phyloP scores from a whole-genome alignment of 2,797 vertebrate genomes.

The Chaenodraco wilsoni region DNA sequence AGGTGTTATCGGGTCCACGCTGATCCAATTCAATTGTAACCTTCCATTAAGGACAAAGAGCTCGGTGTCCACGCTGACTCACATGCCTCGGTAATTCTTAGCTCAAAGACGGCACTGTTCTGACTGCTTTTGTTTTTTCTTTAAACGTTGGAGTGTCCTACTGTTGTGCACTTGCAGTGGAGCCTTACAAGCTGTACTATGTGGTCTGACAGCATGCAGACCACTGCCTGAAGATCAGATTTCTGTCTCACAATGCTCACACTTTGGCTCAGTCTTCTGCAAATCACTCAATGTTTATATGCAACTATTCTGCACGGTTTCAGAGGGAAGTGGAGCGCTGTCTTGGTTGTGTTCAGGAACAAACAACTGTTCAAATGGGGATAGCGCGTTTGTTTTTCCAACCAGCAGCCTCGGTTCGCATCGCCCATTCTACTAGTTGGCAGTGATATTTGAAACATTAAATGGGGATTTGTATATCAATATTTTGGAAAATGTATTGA shows the following conservation, averaged over 20 bases:
- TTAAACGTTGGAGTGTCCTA: slow-evolving; percentile 62
- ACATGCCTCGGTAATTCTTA: slow-evolving; percentile 70
- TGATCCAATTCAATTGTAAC: slow-evolving; percentile 5
- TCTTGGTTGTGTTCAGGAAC: background rate
- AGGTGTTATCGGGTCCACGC: slow-evolving; percentile 25
- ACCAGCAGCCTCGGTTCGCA: slow-evolving; percentile 10
- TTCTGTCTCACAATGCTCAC: slow-evolving; percentile 50
- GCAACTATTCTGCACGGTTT: slow-evolving; percentile 39
- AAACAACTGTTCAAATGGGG: slow-evolving; percentile 12
- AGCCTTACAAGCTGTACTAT: slow-evolving; percentile 58
- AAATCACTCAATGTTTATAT: slow-evolving; percentile 17
- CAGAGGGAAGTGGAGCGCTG: background rate
- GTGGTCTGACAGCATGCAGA: slow-evolving; percentile 72
- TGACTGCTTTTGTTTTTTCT: slow-evolving; percentile 61
- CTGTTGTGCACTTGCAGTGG: slow-evolving; percentile 65
- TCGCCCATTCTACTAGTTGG: slow-evolving; percentile 6
- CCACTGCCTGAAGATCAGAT: slow-evolving; percentile 55
- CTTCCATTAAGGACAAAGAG: slow-evolving; percentile 6
- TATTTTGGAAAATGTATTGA: no score
- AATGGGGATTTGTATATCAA: no score
- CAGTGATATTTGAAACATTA: slow-evolving; percentile 12
- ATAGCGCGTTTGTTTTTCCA: slow-evolving; percentile 21
- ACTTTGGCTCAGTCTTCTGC: slow-evolving; percentile 54
- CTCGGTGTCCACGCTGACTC: slow-evolving; percentile 13
- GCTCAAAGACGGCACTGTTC: slow-evolving; percentile 65